Percentiles rank a stretch among this genome's conserved stretches.
phyloP scores from a whole-genome alignment of 2,113 vertebrate genomes.

The Peucedramus taeniatus region DNA sequence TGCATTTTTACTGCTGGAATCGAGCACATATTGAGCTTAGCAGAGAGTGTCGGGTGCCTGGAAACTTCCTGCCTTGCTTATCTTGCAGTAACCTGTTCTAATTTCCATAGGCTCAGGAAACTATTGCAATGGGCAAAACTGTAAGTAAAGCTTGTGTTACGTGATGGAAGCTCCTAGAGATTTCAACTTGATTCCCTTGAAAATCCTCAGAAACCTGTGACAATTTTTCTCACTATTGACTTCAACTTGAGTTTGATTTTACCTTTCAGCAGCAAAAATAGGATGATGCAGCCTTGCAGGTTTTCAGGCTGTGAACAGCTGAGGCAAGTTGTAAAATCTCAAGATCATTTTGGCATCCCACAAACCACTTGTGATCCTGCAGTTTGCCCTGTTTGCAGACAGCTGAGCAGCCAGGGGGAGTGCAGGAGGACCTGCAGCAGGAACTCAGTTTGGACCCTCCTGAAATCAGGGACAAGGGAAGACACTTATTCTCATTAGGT shows the following conservation, averaged over 20 bases:
- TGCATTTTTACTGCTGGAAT: background rate
- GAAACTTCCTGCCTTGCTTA: background rate
- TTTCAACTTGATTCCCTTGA: background rate
- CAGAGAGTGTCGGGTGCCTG: background rate
- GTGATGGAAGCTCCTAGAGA: background rate
- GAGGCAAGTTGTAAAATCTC: background rate
- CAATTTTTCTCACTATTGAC: background rate
- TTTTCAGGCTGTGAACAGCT: background rate
- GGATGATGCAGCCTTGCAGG: background rate
- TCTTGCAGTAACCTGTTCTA: background rate
- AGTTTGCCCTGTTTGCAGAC: background rate
- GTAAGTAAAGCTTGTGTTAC: background rate
- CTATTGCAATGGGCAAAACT: background rate
- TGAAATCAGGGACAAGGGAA: background rate
- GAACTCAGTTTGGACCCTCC: background rate
- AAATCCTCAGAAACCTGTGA: background rate
- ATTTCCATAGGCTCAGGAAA: background rate
- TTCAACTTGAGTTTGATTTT: background rate
- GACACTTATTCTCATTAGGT: background rate
- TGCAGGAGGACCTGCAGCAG: background rate
- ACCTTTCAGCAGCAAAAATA: background rate
- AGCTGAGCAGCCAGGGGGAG: rapidly evolving
- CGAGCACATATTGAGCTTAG: background rate
- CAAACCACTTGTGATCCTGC: rapidly evolving
- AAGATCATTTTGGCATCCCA: rapidly evolving